A percentile compares a stretch with the other conserved stretches of the same genome.
Conservation (phyloP, 2,113 vertebrate species). For the Nycticebus coucang region DNA sequence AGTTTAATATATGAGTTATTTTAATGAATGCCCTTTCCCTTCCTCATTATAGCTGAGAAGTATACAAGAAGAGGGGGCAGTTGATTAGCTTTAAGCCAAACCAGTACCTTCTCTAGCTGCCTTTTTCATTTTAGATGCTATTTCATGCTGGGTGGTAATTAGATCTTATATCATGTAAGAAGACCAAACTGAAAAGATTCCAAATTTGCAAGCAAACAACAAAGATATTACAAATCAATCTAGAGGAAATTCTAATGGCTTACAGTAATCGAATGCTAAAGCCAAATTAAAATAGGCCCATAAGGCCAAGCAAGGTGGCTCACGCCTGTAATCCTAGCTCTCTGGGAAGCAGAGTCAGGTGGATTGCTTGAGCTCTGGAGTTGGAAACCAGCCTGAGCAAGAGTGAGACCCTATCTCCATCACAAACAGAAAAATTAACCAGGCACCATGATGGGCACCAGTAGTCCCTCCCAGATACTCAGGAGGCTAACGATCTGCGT, state of each 20-base stretch:
- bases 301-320: too few relatives aligned
- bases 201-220: constrained; percentile 54
- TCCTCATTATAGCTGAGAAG: neutral
- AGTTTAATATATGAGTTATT: constrained; percentile 14
- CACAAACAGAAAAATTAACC: too few relatives aligned
- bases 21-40: neutral
- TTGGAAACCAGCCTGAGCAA: too few relatives aligned
- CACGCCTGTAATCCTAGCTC: too few relatives aligned
- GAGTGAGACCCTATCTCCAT: too few relatives aligned
- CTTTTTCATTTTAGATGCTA: constrained; percentile 20
- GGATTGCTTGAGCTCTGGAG: too few relatives aligned
- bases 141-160: constrained; percentile 62
- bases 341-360: too few relatives aligned
- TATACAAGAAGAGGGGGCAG: neutral
- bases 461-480: too few relatives aligned
- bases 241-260: constrained; percentile 41
- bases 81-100: constrained; percentile 21
- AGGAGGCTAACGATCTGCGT: too few relatives aligned
- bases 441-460: too few relatives aligned
- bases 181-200: constrained; percentile 44
- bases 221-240: constrained; percentile 7
- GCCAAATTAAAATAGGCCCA: neutral
- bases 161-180: constrained; percentile 27
- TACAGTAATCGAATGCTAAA: neutral
- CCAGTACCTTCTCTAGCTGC: neutral